Evolutionary conservation across 2,888 invertebrate species (phyloP).

Genomic region (Lasius platythorax): DNA sequence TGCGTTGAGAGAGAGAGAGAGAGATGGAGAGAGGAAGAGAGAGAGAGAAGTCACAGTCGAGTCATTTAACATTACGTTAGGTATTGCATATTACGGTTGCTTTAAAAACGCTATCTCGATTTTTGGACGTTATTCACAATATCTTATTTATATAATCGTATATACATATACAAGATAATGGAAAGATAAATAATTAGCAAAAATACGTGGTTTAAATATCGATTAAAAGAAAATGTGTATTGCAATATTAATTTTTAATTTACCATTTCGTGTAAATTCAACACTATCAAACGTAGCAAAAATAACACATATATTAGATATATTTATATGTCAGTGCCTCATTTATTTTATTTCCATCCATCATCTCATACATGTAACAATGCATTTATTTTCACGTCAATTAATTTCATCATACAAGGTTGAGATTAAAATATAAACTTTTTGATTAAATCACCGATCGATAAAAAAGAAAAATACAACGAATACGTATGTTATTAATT

Average conservation of each 20-base stretch:
- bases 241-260: background rate
- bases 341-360: background rate
- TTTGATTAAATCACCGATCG: background rate
- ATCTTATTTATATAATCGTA: background rate
- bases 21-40: background rate
- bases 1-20: background rate
- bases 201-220: background rate
- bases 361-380: background rate
- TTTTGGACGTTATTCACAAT: background rate
- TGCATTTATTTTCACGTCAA: background rate
- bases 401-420: slow-evolving; percentile 28
- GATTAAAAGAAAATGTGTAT: background rate
- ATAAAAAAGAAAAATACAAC: background rate
- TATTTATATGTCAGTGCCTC: slow-evolving; percentile 6
- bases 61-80: background rate
- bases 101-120: background rate
- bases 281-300: background rate
- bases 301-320: background rate
- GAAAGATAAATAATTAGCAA: background rate
- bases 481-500: background rate
- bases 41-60: background rate
- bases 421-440: slow-evolving; percentile 11
- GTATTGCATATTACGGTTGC: background rate
- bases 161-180: background rate
- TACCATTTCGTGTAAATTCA: background rate